These are phyloP conservation scores for Corapipo altera DNA, from an alignment of 2,113 vertebrate species.

Conservation along the genomic window DNA sequence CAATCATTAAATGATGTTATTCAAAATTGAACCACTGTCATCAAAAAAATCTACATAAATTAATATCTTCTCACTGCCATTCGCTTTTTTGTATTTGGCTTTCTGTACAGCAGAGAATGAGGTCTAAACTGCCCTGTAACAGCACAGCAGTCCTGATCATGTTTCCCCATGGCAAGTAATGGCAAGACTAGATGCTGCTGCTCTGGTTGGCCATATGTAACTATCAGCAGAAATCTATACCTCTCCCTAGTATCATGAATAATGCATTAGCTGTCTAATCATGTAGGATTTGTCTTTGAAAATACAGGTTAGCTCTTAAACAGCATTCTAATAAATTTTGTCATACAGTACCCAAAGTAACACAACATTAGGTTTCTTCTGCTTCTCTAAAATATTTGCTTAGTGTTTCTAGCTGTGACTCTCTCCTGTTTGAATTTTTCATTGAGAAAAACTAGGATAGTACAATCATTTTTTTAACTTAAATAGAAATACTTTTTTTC, in stretches of 20 bases:
- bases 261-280: neutral
- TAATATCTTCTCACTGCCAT: neutral
- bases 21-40: neutral
- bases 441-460: neutral
- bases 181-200: neutral
- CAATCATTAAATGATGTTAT: neutral
- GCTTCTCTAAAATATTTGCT: neutral
- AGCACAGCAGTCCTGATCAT: neutral
- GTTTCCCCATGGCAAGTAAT: neutral
- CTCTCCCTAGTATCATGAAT: neutral
- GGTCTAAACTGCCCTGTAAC: neutral
- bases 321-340: neutral
- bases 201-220: neutral
- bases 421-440: neutral
- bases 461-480: neutral
- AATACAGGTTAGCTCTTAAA: neutral
- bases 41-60: neutral
- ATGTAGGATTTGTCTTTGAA: neutral
- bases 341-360: neutral
- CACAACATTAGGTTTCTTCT: neutral
- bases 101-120: neutral
- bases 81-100: neutral
- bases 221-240: conserved; percentile 52
- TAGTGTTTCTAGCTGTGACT: neutral
- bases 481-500: neutral